Conservation (phyloP, 2,888 invertebrate genomes). For the Caenorhabditis plicata region DNA sequence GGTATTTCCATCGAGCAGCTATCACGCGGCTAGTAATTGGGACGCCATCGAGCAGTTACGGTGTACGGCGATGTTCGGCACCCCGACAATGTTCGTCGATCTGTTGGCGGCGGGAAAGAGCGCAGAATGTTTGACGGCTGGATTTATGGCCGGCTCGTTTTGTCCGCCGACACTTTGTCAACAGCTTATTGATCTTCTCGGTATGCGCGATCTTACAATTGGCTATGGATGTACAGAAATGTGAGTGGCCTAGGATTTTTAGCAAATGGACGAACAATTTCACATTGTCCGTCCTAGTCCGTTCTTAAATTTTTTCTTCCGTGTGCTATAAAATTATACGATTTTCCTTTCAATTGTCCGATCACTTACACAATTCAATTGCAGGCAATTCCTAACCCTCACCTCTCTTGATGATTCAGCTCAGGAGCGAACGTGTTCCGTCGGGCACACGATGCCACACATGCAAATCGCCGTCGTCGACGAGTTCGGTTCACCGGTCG, state of each 20-base stretch:
- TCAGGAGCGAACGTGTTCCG: slow-evolving; percentile 69
- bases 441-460: slow-evolving; percentile 71
- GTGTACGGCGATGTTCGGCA: slow-evolving; percentile 69
- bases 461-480: slow-evolving; percentile 67
- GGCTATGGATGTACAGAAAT: slow-evolving; percentile 73
- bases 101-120: no score
- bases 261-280: no score
- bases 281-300: no score
- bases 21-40: no score
- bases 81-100: slow-evolving; percentile 70
- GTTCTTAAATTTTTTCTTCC: no score
- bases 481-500: slow-evolving; percentile 49
- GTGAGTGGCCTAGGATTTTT: no score
- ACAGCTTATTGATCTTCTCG: slow-evolving; percentile 67
- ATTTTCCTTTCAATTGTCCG: no score
- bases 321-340: no score
- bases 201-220: slow-evolving; percentile 66
- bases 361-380: no score
- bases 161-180: slow-evolving; percentile 72
- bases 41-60: slow-evolving; percentile 35
- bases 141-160: slow-evolving; percentile 77
- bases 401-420: slow-evolving; percentile 68
- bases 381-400: slow-evolving; percentile 71
- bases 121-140: no score
- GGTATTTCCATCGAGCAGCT: no score